Conservation (phyloP, 2,113 vertebrate species). For the Actenoides hombroni region DNA sequence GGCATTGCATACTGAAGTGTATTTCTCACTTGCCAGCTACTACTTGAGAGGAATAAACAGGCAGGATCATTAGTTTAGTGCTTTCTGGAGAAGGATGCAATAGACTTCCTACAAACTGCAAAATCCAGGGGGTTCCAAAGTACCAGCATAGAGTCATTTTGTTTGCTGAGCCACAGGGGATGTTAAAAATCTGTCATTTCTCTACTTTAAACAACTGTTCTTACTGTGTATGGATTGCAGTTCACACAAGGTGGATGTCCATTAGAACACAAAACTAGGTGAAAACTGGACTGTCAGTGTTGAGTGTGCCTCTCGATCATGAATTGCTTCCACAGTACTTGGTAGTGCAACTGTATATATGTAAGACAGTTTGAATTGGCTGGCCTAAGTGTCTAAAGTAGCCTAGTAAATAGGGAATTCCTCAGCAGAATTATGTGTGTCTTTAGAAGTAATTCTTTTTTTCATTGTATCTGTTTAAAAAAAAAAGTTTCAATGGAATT, state of each 20-base stretch:
- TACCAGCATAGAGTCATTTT: neutral
- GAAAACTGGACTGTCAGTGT: neutral
- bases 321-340: neutral
- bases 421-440: neutral
- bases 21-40: neutral
- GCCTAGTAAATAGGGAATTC: neutral
- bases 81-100: neutral
- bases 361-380: neutral
- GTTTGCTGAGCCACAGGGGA: neutral
- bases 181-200: neutral
- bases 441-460: neutral
- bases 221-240: neutral
- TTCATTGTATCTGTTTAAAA: neutral
- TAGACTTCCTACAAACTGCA: neutral
- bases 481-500: neutral
- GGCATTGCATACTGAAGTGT: neutral
- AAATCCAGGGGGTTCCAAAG: neutral
- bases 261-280: neutral
- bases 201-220: neutral
- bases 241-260: neutral
- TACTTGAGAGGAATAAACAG: slow-evolving; percentile 8
- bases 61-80: slow-evolving; percentile 1
- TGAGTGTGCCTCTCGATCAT: neutral
- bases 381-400: neutral
- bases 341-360: neutral